Base-by-base conservation (phyloP, 2,797 vertebrate genomes). In the Anguilla anguilla region DNA sequence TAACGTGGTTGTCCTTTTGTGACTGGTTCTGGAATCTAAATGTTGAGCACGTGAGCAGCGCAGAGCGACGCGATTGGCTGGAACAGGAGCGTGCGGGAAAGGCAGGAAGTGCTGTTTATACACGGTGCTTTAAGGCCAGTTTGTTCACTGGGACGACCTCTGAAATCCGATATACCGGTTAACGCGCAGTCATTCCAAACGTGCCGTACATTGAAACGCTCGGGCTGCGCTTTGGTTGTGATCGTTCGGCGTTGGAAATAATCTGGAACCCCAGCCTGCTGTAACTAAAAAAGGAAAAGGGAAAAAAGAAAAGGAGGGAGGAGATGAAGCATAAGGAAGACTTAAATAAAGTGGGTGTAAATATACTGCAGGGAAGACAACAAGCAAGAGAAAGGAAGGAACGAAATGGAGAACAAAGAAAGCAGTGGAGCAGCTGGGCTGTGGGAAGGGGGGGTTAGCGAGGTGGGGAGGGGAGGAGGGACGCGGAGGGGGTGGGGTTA, bases 361-460 rank as follows among this genome's bases (percentile, higher is more conserved):
- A n/a, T 81, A 9, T n/a, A 9, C 77, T 49, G 6, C 1, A 22
- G 22, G 22, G 13, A 55, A 89, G 91, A 92, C 85, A 93, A 88
- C 88, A 39, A 43, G 19, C 82, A 39, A 89, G 86, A 88, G 88
- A 90, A 25, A 35, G 69, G 89, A 77, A 90, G 86, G 91, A 89
- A 90, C 90, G 85, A 92, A 90, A 92, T 89, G 85, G 91, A 90
- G 89, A 92, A 91, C 92, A 95, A 94, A 95, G 92, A 83, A 86
- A 89, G 87, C 59, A 93, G 93, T 93, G 91, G 79, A 89, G 85
- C 92, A 89, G 95, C 92, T 93, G 90, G 85, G 28, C 92, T 82
- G 88, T 89, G 39, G 92, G 87, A 93, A 91, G 90, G 85, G 94
- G 95, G 94, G 94, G 89, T 19, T 67, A 39, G 46, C 7, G 28